A percentile compares a stretch with the other conserved stretches of the same genome.
These are phyloP conservation scores for Thysanoteuthis rhombus DNA, from an alignment of 2,888 invertebrate species.

Conservation along the genomic window DNA sequence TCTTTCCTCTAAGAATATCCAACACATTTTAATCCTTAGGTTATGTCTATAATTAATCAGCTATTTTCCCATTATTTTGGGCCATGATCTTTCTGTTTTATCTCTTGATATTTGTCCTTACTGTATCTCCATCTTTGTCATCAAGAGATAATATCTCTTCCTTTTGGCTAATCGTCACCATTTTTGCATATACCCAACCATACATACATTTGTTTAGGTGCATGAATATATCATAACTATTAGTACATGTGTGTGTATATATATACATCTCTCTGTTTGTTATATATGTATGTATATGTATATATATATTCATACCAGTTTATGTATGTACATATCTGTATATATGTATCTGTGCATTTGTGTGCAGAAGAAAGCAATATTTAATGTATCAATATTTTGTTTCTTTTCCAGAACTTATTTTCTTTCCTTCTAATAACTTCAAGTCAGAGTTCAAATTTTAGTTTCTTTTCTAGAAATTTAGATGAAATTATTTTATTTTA, in stretches of 20 bases:
- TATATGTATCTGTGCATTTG: neutral
- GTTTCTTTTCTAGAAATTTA: neutral
- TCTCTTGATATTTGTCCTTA: constrained; percentile 12
- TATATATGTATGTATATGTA: neutral
- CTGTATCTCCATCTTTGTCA: neutral
- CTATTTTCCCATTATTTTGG: constrained; percentile 12
- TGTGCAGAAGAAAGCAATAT: neutral
- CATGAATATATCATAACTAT: too few species aligned
- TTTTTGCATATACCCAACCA: neutral
- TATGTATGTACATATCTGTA: neutral
- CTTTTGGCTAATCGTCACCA: neutral
- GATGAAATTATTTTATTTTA: neutral
- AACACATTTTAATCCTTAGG: neutral
- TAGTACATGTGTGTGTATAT: neutral
- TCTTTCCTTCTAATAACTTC: neutral
- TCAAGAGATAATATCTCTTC: neutral
- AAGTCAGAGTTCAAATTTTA: neutral
- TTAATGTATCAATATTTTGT: neutral
- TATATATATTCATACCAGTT: neutral
- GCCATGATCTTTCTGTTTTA: neutral
- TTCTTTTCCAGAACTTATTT: neutral
- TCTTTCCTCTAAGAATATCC: neutral
- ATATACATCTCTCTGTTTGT: neutral
- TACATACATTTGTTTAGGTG: neutral
- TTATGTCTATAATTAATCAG: constrained; percentile 12